These are phyloP conservation scores for Coleophora flavipennella DNA, from an alignment of 2,888 invertebrate species.

Conservation along the genomic window DNA sequence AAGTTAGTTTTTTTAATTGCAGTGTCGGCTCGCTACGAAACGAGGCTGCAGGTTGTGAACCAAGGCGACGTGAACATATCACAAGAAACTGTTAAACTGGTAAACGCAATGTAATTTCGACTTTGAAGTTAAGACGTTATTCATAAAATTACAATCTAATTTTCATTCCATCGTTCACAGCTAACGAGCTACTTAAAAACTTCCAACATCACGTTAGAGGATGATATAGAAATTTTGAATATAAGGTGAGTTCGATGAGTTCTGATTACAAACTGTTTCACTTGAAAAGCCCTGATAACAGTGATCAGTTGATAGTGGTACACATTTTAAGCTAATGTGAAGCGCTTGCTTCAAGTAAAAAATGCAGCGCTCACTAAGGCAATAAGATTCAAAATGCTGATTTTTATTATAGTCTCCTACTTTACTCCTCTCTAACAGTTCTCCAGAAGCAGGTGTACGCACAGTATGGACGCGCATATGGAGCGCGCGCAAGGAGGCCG, in stretches of 20 bases:
- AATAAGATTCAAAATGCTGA: too few species aligned
- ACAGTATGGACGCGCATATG: slow-evolving; percentile 50
- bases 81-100: slow-evolving; percentile 52
- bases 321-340: too few species aligned
- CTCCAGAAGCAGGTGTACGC: slow-evolving; percentile 35
- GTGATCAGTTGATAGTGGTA: too few species aligned
- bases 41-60: slow-evolving; percentile 67
- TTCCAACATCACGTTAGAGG: slow-evolving; percentile 75
- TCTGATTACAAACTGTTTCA: too few species aligned
- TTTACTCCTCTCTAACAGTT: slow-evolving; percentile 19
- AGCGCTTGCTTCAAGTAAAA: too few species aligned
- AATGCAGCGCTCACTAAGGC: too few species aligned
- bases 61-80: slow-evolving; percentile 56
- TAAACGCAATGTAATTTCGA: too few species aligned
- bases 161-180: slow-evolving; percentile 51
- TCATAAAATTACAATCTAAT: too few species aligned
- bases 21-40: slow-evolving; percentile 76
- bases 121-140: too few species aligned
- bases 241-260: slow-evolving; percentile 70
- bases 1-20: slow-evolving; percentile 26
- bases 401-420: too few species aligned
- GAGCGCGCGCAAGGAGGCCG: slow-evolving; percentile 49
- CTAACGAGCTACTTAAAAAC: slow-evolving; percentile 75
- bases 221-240: slow-evolving; percentile 78
- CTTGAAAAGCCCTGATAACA: too few species aligned